These are phyloP conservation scores for Lithophane leautieri DNA, from an alignment of 2,888 invertebrate genomes.

Conservation along the genomic window DNA sequence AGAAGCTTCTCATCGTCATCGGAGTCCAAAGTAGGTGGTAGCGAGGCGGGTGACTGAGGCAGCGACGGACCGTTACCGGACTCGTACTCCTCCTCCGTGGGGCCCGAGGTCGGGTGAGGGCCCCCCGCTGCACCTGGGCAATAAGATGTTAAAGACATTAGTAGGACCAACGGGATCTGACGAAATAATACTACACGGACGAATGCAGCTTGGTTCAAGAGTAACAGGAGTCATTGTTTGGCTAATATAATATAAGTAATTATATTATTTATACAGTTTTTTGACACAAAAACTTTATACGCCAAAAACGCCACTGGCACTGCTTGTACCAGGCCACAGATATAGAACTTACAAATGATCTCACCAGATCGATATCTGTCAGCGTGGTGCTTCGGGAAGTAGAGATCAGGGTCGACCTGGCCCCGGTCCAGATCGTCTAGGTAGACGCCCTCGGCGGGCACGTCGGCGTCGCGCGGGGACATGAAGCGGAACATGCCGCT, in stretches of 20 bases:
- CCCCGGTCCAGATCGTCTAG: conserved; percentile 97
- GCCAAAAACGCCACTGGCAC: conserved; percentile 47
- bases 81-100: conserved; percentile 97
- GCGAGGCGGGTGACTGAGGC: conserved; percentile 97
- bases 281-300: conserved; percentile 5
- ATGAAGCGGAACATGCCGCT: conserved; percentile 98
- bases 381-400: conserved; percentile 94
- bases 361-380: conserved; percentile 86
- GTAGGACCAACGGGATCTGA: no score
- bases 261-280: conserved; percentile 1
- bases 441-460: conserved; percentile 95
- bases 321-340: conserved; percentile 46
- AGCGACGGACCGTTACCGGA: conserved; percentile 99
- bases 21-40: conserved; percentile 94
- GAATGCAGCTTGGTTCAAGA: conserved; percentile 33
- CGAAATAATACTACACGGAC: conserved; percentile 14
- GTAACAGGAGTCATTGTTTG: conserved; percentile 29
- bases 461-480: conserved; percentile 85
- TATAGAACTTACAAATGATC: conserved; percentile 67
- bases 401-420: conserved; percentile 98
- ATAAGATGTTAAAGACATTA: conserved; percentile 1
- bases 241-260: not conserved
- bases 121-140: conserved; percentile 38
- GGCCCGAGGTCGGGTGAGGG: conserved; percentile 76
- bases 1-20: conserved; percentile 95